Conservation (phyloP, 2,888 invertebrate genomes). For the Spisula solida region DNA sequence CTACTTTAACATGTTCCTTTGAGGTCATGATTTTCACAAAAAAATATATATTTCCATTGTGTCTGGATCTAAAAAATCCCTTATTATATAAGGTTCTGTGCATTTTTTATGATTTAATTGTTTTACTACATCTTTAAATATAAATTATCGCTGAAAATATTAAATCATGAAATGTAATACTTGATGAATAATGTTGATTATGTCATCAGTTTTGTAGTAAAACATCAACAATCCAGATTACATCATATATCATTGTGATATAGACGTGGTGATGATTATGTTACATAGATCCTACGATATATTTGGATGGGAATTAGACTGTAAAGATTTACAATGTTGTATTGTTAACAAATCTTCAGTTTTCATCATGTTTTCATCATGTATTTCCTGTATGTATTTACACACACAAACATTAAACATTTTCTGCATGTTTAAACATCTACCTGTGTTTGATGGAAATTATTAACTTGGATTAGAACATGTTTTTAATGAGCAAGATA, state of each 20-base stretch:
- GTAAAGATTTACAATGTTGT: not conserved
- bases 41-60: too few species aligned
- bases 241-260: not conserved
- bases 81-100: too few species aligned
- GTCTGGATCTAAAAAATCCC: too few species aligned
- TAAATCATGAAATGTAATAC: not conserved
- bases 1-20: too few species aligned
- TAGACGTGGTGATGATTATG: not conserved
- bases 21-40: too few species aligned
- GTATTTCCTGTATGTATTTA: not conserved
- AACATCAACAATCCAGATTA: not conserved
- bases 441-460: not conserved
- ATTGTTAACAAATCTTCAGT: not conserved
- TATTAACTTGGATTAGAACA: not conserved
- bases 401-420: not conserved
- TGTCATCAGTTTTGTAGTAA: not conserved
- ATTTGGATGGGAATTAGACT: not conserved
- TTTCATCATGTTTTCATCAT: not conserved
- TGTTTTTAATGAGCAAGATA: not conserved
- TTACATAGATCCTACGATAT: not conserved
- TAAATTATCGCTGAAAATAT: not conserved
- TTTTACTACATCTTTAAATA: not conserved
- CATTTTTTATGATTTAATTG: too few species aligned
- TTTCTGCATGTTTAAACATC: not conserved
- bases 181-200: conserved; percentile 14